Conservation (phyloP, 2,888 invertebrate species). For the Ganaspis brasiliensis region DNA sequence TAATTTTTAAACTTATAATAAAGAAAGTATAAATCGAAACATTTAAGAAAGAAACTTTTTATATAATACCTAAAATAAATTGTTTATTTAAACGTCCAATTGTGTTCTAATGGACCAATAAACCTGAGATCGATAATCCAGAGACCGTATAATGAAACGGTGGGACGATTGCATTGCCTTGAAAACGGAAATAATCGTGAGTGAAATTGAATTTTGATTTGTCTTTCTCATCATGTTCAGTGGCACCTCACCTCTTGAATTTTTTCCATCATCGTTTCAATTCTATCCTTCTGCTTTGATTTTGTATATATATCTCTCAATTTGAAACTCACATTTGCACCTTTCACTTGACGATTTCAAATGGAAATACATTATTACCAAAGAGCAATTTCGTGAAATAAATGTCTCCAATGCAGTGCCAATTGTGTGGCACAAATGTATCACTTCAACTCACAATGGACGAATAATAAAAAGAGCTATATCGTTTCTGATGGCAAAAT, state of each 20-base stretch:
- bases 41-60: no score
- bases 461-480: background rate
- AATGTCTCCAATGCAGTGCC: constrained; percentile 33
- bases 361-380: constrained; percentile 37
- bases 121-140: constrained; percentile 1
- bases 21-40: no score
- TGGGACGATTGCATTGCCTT: background rate
- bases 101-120: background rate
- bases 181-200: constrained; percentile 27
- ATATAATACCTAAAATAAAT: no score
- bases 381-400: constrained; percentile 36
- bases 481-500: constrained; percentile 19
- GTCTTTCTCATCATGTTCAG: background rate
- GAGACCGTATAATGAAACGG: background rate
- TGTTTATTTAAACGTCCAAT: background rate
- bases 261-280: background rate
- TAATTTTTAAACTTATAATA: no score
- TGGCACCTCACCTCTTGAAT: background rate
- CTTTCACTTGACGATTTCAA: constrained; percentile 24
- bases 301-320: background rate
- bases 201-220: constrained; percentile 16
- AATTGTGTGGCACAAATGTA: constrained; percentile 34
- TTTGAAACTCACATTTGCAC: background rate
- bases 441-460: constrained; percentile 34
- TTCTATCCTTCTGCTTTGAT: background rate